Evolutionary conservation across 2,888 invertebrate species (phyloP), one percentile per base, ranked within the genome.

Genomic region (Epinotia bilunana): DNA sequence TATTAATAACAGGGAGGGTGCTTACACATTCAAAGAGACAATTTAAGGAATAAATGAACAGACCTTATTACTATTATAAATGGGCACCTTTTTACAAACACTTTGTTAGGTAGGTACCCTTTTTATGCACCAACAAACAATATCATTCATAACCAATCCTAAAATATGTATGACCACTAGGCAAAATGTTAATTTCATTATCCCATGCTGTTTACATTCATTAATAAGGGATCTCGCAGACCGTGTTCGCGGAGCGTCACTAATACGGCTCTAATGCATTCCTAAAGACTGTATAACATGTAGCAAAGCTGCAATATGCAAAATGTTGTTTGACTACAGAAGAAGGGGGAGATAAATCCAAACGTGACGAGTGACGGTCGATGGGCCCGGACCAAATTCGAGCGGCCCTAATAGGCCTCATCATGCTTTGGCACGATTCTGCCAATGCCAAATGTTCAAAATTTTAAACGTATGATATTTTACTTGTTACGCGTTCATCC

Each of bases 401-500:
- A 87, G 88, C 87, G 85, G 88, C 85, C 79, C 82, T 92, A 93
- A 93, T 93, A 92, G 89, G 93, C 92, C 84, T 90, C 88, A 93
- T 93, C 91, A 93, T 93, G 91, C 91, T 78, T 77, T 79, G 83
- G 85, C 93, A 93, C 93, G 93, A 84, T 79, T 83, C 82, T 85
- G 28, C 79, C 83, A 85, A 87, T 88, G 88, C 83, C 90, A 90
- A 91, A 91, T 90, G 89, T 89, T 85, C 81, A 82, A 86, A 89
- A 90, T 87, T 89, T 90, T 84, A 86, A 89, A 86, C 86, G 86
- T 87, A 83, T 87, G 84, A 83, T 84, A 80, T 86, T 83, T 82
- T 80, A 82, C 82, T 86, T 80, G 87, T 86, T 86, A 87, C 82
- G 82, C 81, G 81, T 83, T 83, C 82, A 81, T 83, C 82, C 80